Evolutionary conservation across 2,113 vertebrate genomes (phyloP).

Genomic region (Octodon degus): DNA sequence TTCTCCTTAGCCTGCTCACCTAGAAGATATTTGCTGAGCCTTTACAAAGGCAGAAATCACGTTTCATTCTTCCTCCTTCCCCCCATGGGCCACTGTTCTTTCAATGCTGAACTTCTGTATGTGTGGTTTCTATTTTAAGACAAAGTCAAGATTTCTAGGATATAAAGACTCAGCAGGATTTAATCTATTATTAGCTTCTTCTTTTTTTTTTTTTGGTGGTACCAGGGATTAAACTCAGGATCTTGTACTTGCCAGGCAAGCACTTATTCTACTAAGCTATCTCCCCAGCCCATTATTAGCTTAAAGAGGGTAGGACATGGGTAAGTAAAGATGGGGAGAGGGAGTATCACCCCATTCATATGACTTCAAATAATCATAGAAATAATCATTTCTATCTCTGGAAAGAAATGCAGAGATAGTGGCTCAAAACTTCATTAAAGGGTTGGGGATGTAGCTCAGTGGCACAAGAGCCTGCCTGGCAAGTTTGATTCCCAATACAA

Average conservation of each 20-base stretch:
- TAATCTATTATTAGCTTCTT: not conserved
- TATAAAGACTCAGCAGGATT: not conserved
- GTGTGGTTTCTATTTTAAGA: constrained; percentile 31
- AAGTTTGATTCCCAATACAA: too few species aligned
- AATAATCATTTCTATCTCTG: too few species aligned
- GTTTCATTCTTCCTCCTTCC: not conserved
- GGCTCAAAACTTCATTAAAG: not conserved
- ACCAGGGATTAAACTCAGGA: too few species aligned
- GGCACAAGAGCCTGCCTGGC: too few species aligned
- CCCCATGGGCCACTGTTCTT: not conserved
- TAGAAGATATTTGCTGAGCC: not conserved
- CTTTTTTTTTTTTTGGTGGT: too few species aligned
- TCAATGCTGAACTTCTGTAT: rapidly evolving
- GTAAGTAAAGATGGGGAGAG: not conserved
- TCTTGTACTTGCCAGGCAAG: too few species aligned
- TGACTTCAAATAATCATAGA: not conserved
- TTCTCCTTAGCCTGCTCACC: not conserved
- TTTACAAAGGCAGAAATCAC: not conserved
- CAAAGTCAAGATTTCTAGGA: not conserved
- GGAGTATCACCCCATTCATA: not conserved
- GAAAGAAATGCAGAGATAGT: not conserved
- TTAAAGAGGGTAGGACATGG: not conserved
- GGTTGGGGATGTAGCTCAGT: too few species aligned
- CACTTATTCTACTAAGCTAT: too few species aligned
- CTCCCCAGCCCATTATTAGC: not conserved